Conservation (phyloP, 2,797 vertebrate species). For the Lagodon rhomboides region DNA sequence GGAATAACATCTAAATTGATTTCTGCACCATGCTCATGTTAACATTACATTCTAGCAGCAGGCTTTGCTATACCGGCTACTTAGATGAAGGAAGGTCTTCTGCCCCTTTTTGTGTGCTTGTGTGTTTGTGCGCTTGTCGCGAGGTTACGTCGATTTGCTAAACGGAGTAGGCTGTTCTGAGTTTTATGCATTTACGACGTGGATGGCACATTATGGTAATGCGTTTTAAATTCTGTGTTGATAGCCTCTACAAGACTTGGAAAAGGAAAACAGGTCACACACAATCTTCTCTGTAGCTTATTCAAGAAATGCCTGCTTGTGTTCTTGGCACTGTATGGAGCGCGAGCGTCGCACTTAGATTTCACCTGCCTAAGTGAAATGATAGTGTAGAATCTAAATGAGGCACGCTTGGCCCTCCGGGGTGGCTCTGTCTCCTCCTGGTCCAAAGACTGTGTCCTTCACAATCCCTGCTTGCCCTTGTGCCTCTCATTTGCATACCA, state of each 20-base stretch:
- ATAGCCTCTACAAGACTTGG: slow-evolving; percentile 39
- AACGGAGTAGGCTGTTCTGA: slow-evolving; percentile 36
- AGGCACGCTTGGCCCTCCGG: slow-evolving; percentile 53
- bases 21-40: slow-evolving; percentile 75
- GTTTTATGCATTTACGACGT: slow-evolving; percentile 35
- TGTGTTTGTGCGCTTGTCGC: slow-evolving; percentile 45
- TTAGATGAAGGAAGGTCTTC: slow-evolving; percentile 43
- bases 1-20: slow-evolving; percentile 82
- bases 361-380: slow-evolving; percentile 64
- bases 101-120: slow-evolving; percentile 31
- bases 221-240: slow-evolving; percentile 31
- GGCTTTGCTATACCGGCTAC: slow-evolving; percentile 46
- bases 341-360: slow-evolving; percentile 53
- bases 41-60: slow-evolving; percentile 65
- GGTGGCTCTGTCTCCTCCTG: slow-evolving; percentile 52
- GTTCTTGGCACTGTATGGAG: slow-evolving; percentile 45
- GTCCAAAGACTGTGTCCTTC: slow-evolving; percentile 65
- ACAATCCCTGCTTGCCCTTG: slow-evolving; percentile 61
- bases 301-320: slow-evolving; percentile 30
- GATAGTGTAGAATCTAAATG: slow-evolving; percentile 71
- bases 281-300: slow-evolving; percentile 20
- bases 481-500: slow-evolving; percentile 59
- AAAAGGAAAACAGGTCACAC: slow-evolving; percentile 42
- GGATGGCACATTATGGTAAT: slow-evolving; percentile 54
- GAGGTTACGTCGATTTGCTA: slow-evolving; percentile 54